phyloP scores from a whole-genome alignment of 2,113 vertebrate species.

The Bostrychus sinensis region DNA sequence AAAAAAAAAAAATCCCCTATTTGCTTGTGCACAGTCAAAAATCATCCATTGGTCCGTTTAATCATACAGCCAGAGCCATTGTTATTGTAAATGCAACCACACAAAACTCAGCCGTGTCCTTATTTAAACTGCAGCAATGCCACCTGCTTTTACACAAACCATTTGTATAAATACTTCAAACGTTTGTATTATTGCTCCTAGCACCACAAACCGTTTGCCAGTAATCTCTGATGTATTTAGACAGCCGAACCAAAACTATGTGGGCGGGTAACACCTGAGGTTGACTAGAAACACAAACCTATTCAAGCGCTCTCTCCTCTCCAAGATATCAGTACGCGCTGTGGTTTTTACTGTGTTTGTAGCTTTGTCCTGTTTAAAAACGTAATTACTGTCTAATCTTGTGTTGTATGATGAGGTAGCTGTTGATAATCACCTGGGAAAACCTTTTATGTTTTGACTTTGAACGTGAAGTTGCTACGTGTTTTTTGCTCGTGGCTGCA shows the following conservation, averaged over 20 bases:
- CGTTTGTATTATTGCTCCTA: neutral
- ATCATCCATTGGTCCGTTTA: too few relatives aligned
- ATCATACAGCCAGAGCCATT: too few relatives aligned
- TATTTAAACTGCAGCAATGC: neutral
- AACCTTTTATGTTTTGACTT: slow-evolving; percentile 9
- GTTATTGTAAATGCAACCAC: too few relatives aligned
- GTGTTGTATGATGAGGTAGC: neutral
- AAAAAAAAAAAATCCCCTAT: too few relatives aligned
- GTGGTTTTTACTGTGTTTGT: slow-evolving; percentile 3
- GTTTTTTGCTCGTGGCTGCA: slow-evolving; percentile 20
- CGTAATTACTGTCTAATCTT: slow-evolving; percentile 26
- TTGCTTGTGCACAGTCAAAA: too few relatives aligned
- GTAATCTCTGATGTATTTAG: slow-evolving; percentile 8
- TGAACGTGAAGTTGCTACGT: slow-evolving; percentile 6
- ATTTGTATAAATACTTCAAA: neutral
- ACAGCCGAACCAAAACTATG: slow-evolving; percentile 1
- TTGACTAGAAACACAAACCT: slow-evolving; percentile 6
- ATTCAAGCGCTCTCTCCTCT: neutral
- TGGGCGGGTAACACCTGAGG: neutral
- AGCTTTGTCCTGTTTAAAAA: slow-evolving; percentile 1
- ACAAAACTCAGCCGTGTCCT: too few relatives aligned
- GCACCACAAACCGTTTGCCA: neutral
- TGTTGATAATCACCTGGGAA: slow-evolving; percentile 30
- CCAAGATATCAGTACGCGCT: neutral
- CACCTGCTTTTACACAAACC: neutral